Percentiles rank a stretch among this genome's conserved stretches.
phyloP scores from a whole-genome alignment of 2,797 vertebrate genomes.

The Urophycis tenuis region DNA sequence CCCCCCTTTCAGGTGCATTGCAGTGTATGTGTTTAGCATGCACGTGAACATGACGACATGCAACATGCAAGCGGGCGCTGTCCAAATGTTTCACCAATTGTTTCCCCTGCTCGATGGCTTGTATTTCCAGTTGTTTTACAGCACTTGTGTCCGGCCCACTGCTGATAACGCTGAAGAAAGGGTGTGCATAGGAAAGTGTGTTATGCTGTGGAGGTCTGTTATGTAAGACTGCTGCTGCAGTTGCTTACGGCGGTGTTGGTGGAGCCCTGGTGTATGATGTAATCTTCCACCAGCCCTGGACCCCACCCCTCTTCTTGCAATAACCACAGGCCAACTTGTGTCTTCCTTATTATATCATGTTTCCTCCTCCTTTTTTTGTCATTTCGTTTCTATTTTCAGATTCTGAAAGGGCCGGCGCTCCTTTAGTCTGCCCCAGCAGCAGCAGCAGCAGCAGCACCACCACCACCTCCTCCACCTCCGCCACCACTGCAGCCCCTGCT shows the following conservation, averaged over 20 bases:
- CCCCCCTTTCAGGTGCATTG: not conserved
- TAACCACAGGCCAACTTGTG: slow-evolving; percentile 18
- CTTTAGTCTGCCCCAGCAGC: slow-evolving; percentile 32
- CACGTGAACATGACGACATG: not conserved
- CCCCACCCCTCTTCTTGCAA: slow-evolving; percentile 34
- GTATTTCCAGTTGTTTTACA: slow-evolving; percentile 18
- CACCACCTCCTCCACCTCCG: not conserved
- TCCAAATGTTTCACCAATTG: slow-evolving; percentile 1
- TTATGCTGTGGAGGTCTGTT: slow-evolving; percentile 47
- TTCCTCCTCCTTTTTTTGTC: not conserved
- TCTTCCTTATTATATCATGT: slow-evolving; percentile 32
- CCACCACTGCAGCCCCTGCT: slow-evolving; percentile 37
- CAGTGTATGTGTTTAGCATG: not conserved
- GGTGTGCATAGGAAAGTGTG: slow-evolving; percentile 24
- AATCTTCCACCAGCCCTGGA: slow-evolving; percentile 19
- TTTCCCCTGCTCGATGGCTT: not conserved
- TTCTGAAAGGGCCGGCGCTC: slow-evolving; percentile 44
- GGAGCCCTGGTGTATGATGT: slow-evolving; percentile 52
- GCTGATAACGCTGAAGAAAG: slow-evolving; percentile 20
- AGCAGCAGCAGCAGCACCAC: not conserved
- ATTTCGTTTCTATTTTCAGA: slow-evolving; percentile 45
- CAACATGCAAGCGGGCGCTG: too few relatives aligned
- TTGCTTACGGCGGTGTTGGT: slow-evolving; percentile 45
- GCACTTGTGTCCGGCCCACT: slow-evolving; percentile 10
- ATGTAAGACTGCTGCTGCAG: slow-evolving; percentile 54